Base-by-base conservation (phyloP, 2,113 vertebrate species). In the Apus apus region DNA sequence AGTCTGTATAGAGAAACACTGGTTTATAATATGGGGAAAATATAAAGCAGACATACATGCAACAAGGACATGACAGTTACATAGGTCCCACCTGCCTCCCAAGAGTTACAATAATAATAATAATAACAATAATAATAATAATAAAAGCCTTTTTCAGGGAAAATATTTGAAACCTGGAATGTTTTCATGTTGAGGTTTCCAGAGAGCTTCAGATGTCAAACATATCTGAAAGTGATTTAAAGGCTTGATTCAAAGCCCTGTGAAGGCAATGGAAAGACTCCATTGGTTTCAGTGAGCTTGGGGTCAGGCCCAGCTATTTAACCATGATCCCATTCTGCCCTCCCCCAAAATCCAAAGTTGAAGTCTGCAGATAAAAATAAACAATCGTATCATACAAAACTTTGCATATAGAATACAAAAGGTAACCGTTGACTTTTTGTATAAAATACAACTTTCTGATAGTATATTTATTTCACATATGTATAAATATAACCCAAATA, bases 401-500 rank as follows among this genome's bases (percentile, higher is more conserved):
- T 97, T 98, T 97, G 97, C 95, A 96, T 98, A 97, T 97, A 97
- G 97, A 97, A 98, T 98, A 98, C 97, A 98, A 98, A 98, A 98
- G 97, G 98, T 98, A 98, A 98, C 96, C 96, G 74, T 71, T 98
- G 98, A 96, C 97, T 98, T 98, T 97, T 98, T 97, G 97, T 98
- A 98, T 98, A 98, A 98, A 98, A 98, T 98, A 98, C 98, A 98
- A 97, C 97, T 97, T 98, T 98, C 96, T 78, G 98, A 98, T 98
- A 98, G 97, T 96, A 98, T 98, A 98, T 98, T 98, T 98, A 98
- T 98, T 97, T 98, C 98, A 98, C 98, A 98, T 97, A 98, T 98
- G 98, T 98, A 98, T 98, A 98, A 98, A 98, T 98, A 98, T 98
- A 98, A 98, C 98, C 97, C 98, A 98, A 98, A 98, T 97, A 98